Percentiles rank a stretch among this genome's conserved stretches.
phyloP scores from a whole-genome alignment of 2,888 invertebrate genomes.

The Phortica magna region DNA sequence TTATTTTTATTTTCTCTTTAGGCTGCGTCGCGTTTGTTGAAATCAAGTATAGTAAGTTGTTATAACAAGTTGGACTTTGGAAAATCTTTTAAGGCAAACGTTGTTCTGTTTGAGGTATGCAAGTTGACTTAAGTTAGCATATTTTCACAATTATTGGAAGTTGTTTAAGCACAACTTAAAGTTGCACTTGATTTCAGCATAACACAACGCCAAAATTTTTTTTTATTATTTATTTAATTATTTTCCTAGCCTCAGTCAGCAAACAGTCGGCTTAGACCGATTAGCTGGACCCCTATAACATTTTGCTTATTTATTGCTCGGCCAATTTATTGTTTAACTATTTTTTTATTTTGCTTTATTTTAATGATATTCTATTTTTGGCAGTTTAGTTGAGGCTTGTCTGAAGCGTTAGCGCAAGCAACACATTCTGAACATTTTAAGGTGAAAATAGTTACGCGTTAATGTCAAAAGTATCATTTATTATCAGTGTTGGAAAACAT shows the following conservation, averaged over 20 bases:
- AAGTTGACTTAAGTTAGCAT: neutral
- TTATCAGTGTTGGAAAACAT: too few relatives aligned
- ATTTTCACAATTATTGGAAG: neutral
- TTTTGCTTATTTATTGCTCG: constrained; percentile 30
- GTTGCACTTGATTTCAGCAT: neutral
- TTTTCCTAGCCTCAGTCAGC: constrained; percentile 19
- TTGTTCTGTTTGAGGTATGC: neutral
- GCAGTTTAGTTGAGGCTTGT: constrained; percentile 29
- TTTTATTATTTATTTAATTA: neutral
- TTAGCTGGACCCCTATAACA: constrained; percentile 27
- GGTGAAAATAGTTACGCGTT: too few relatives aligned
- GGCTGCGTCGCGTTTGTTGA: neutral
- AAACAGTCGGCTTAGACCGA: constrained; percentile 15
- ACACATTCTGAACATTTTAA: neutral
- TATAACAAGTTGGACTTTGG: neutral
- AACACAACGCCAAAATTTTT: neutral
- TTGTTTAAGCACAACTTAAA: neutral
- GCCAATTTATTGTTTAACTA: constrained; percentile 20
- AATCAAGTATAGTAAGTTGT: neutral
- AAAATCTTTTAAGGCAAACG: neutral
- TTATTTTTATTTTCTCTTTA: constrained; percentile 4
- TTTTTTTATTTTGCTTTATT: constrained; percentile 8
- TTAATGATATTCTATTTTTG: constrained; percentile 27
- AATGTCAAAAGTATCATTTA: too few relatives aligned
- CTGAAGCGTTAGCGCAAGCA: neutral